Evolutionary conservation across 2,797 vertebrate genomes (phyloP).

Genomic region (Adrianichthys oophorus): DNA sequence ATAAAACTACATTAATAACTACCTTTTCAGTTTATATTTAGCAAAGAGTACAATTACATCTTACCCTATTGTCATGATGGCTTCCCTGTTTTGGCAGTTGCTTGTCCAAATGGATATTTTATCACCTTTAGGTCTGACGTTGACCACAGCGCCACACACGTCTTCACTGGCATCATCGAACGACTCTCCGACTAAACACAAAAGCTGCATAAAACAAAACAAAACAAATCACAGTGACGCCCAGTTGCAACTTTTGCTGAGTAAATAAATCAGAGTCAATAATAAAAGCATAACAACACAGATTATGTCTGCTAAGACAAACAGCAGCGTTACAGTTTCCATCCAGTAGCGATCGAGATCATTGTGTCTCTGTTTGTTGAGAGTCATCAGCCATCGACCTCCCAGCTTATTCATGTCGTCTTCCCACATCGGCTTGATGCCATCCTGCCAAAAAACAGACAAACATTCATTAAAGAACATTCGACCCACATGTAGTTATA

Average conservation of each 20-base stretch:
- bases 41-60: constrained; percentile 17
- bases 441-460: constrained; percentile 69
- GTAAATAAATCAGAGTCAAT: not conserved
- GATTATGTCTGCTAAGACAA: constrained; percentile 1
- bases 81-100: constrained; percentile 85
- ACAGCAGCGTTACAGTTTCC: constrained; percentile 74
- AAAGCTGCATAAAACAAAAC: constrained; percentile 63
- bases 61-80: constrained; percentile 86
- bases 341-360: constrained; percentile 86
- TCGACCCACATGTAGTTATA: too few species aligned
- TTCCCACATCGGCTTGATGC: constrained; percentile 87
- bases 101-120: constrained; percentile 87
- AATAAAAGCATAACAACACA: not conserved
- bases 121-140: constrained; percentile 84
- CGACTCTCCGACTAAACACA: constrained; percentile 86
- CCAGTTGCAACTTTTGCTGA: not conserved
- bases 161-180: constrained; percentile 85
- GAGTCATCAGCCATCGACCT: constrained; percentile 85
- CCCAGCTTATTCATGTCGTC: constrained; percentile 85
- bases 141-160: constrained; percentile 85
- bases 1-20: too few species aligned
- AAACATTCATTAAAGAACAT: not conserved
- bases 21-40: not conserved
- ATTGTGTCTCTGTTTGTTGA: constrained; percentile 84
- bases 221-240: not conserved